These are phyloP conservation scores for Plagiodera versicolora DNA, from an alignment of 2,888 invertebrate species.

Conservation along the genomic window DNA sequence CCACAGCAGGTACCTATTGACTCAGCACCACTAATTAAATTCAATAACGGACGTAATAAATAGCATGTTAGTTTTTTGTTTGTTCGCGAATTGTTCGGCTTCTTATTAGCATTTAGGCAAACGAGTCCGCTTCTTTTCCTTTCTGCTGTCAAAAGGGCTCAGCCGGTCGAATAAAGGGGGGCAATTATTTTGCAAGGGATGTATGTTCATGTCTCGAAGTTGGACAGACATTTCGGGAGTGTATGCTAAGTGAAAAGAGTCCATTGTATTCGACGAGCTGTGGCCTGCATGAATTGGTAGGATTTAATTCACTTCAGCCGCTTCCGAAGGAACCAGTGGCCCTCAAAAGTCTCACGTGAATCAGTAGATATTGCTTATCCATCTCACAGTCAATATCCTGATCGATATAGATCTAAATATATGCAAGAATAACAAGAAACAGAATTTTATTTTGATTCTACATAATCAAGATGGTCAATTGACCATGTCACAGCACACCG, in stretches of 20 bases:
- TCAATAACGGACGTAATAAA: slow-evolving; percentile 37
- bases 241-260: slow-evolving; percentile 53
- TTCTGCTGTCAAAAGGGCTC: slow-evolving; percentile 28
- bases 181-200: slow-evolving; percentile 49
- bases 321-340: slow-evolving; percentile 31
- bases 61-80: slow-evolving; percentile 36
- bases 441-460: too few species aligned
- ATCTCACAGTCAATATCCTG: too few species aligned
- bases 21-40: slow-evolving; percentile 35
- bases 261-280: slow-evolving; percentile 53
- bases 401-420: too few species aligned
- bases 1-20: neutral
- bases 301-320: slow-evolving; percentile 30
- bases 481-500: too few species aligned
- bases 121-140: slow-evolving; percentile 31
- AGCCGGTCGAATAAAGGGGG: slow-evolving; percentile 39
- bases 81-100: slow-evolving; percentile 27
- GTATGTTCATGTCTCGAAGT: slow-evolving; percentile 35
- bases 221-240: slow-evolving; percentile 47
- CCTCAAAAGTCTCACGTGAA: slow-evolving; percentile 22
- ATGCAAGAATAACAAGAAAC: too few species aligned
- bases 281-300: slow-evolving; percentile 31
- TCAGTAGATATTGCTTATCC: neutral
- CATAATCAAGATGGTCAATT: too few species aligned
- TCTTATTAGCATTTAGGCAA: slow-evolving; percentile 51